These are phyloP conservation scores for Dasyornis broadbenti DNA, from an alignment of 2,113 vertebrate genomes.

Conservation along the genomic window DNA sequence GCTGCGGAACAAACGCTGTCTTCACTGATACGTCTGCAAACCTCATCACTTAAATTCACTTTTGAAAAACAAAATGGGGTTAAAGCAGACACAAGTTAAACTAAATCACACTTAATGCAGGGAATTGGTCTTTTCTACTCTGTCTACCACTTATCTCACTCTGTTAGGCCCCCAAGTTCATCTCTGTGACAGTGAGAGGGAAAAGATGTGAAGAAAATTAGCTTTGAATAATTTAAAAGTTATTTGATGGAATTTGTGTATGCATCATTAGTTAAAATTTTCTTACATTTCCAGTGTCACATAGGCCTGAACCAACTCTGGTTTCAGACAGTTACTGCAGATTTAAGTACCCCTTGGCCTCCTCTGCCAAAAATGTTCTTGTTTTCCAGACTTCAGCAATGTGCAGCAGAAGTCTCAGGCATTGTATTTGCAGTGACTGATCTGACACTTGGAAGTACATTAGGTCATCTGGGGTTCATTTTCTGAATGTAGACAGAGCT, in stretches of 20 bases:
- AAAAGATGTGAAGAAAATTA: background rate
- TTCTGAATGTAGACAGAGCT: background rate
- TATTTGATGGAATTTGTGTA: background rate
- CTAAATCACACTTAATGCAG: background rate
- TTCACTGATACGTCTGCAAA: background rate
- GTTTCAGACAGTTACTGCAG: background rate
- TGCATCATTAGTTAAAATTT: background rate
- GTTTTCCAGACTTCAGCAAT: background rate
- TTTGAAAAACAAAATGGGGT: background rate
- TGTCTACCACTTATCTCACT: background rate
- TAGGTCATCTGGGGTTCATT: constrained; percentile 21
- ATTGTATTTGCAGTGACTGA: background rate
- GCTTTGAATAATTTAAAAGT: background rate
- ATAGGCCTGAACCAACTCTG: background rate
- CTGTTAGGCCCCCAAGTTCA: background rate
- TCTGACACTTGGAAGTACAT: constrained; percentile 35
- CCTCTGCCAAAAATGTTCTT: background rate
- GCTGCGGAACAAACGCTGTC: background rate
- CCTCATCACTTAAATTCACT: background rate
- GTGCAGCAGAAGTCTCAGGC: background rate
- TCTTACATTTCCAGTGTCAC: background rate
- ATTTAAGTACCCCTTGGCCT: background rate
- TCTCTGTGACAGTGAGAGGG: background rate
- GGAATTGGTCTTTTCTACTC: background rate
- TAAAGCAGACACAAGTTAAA: background rate